These are phyloP conservation scores for Drosophila varians DNA, from an alignment of 1,140 invertebrate genomes.

Conservation along the genomic window DNA sequence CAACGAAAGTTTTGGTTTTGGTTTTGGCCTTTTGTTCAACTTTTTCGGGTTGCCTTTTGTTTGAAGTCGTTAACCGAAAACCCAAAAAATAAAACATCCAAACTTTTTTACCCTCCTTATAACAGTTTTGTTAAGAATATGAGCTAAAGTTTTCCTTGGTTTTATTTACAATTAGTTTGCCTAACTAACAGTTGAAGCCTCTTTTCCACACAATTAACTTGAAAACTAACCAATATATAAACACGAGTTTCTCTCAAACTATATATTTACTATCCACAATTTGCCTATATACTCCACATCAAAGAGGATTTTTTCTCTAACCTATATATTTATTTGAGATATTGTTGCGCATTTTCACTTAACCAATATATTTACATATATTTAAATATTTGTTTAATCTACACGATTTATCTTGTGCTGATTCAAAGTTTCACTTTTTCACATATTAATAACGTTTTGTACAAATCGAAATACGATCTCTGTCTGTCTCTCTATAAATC, in stretches of 20 bases:
- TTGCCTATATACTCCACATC: constrained; percentile 41
- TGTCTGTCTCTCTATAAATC: constrained; percentile 49
- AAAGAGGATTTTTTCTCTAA: constrained; percentile 17
- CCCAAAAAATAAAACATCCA: background rate
- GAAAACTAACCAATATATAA: constrained; percentile 30
- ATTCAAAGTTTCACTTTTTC: constrained; percentile 47
- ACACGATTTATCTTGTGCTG: constrained; percentile 55
- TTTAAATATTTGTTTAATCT: constrained; percentile 39
- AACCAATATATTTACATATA: constrained; percentile 25
- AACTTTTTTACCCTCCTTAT: constrained; percentile 4
- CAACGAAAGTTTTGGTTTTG: constrained; percentile 4
- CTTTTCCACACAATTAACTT: constrained; percentile 35
- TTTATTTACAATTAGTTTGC: constrained; percentile 41
- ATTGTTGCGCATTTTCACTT: constrained; percentile 51
- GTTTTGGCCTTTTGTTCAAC: constrained; percentile 31
- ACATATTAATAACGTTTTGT: constrained; percentile 44
- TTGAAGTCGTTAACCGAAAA: constrained; percentile 29
- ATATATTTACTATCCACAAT: constrained; percentile 35
- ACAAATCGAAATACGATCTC: constrained; percentile 43
- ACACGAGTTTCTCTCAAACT: constrained; percentile 35
- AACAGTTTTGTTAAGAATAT: constrained; percentile 8
- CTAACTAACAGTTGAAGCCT: constrained; percentile 39
- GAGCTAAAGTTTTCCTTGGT: constrained; percentile 24
- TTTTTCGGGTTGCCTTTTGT: constrained; percentile 30
- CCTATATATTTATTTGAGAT: constrained; percentile 49